Conservation (phyloP, 2,888 invertebrate species). For the Eretmocerus hayati region DNA sequence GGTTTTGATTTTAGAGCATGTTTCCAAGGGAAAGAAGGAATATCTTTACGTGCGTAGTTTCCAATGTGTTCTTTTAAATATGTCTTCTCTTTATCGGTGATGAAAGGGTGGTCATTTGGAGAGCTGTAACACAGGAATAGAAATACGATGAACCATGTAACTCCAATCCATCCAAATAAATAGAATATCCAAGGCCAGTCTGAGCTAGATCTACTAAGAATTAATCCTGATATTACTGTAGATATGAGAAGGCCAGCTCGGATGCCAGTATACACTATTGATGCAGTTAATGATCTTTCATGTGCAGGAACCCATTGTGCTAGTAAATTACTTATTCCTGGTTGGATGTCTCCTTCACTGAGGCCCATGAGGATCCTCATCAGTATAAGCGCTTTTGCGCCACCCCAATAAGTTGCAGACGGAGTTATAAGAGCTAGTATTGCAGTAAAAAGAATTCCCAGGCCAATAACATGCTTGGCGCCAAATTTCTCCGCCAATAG, state of each 20-base stretch:
- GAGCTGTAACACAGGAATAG: slow-evolving; percentile 45
- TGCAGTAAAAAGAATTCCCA: no score
- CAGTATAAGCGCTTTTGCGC: no score
- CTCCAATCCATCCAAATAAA: slow-evolving; percentile 67
- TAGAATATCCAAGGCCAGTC: slow-evolving; percentile 76
- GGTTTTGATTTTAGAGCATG: slow-evolving; percentile 53
- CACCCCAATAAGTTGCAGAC: no score
- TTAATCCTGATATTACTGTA: slow-evolving; percentile 60
- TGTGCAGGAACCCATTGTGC: slow-evolving; percentile 75
- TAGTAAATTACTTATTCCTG: slow-evolving; percentile 73
- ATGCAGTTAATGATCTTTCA: slow-evolving; percentile 63
- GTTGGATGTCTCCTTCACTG: no score
- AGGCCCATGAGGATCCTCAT: no score
- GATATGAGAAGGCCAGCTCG: slow-evolving; percentile 60
- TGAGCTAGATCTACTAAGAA: slow-evolving; percentile 56
- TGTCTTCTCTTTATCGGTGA: slow-evolving; percentile 37
- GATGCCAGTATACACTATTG: slow-evolving; percentile 72
- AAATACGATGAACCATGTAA: slow-evolving; percentile 67
- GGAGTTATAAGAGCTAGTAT: no score
- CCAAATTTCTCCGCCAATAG: no score
- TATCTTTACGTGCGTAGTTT: not conserved
- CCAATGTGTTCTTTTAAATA: not conserved
- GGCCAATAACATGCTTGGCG: no score
- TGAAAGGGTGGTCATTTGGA: slow-evolving; percentile 44
- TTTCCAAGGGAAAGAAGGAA: slow-evolving; percentile 32